Conservation (phyloP, 2,797 vertebrate genomes). For the Dermochelys coriacea region DNA sequence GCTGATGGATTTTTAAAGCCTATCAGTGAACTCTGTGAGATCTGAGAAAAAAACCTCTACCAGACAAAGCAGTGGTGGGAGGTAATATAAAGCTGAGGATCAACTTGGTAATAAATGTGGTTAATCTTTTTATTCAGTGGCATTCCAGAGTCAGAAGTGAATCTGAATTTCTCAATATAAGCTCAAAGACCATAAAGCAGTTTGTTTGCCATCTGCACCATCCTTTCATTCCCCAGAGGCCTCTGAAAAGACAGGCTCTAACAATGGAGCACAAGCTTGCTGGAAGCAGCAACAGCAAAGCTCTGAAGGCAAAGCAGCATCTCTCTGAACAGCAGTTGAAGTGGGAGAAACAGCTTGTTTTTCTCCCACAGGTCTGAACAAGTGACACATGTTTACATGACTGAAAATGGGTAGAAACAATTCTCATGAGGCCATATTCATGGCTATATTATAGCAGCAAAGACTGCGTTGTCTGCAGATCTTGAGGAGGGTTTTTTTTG, state of each 20-base stretch:
- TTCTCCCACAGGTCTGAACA: conserved; percentile 36
- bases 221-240: conserved; percentile 40
- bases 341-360: conserved; percentile 23
- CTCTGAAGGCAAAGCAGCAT: conserved; percentile 43
- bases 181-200: conserved; percentile 40
- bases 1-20: background rate
- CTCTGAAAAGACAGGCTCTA: conserved; percentile 35
- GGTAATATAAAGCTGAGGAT: background rate
- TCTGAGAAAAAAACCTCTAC: background rate
- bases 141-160: conserved; percentile 48
- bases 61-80: background rate
- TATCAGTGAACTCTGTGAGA: background rate
- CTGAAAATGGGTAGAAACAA: conserved; percentile 14
- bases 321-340: conserved; percentile 42
- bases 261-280: conserved; percentile 34
- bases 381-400: conserved; percentile 10
- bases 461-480: background rate
- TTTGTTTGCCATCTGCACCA: conserved; percentile 68
- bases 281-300: conserved; percentile 48
- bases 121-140: conserved; percentile 32
- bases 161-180: conserved; percentile 54
- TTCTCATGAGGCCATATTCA: background rate
- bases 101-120: conserved; percentile 39
- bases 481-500: background rate
- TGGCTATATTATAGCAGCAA: background rate